Evolutionary conservation across 1,140 invertebrate genomes (phyloP), one percentile per base, ranked within the genome.

Genomic region (Saccostrea cuccullata): DNA sequence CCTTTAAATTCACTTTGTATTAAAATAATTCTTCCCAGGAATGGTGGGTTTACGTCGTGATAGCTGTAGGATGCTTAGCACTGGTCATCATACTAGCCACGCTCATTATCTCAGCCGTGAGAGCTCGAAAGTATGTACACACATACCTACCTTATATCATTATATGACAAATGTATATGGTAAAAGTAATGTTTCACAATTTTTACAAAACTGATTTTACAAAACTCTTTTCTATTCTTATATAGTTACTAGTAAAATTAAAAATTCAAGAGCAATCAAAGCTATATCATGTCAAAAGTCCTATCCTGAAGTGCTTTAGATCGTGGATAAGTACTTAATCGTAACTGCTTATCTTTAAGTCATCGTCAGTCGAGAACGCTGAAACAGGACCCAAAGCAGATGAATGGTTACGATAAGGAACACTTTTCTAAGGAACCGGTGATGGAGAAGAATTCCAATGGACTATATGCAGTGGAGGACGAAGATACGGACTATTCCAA

Each of bases 361-460:
- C 77, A 87, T 87, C 56, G 82, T 17, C 77, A 64, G 55, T 87
- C 86, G 15, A 84, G 82, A 70, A 87, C 86, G 3, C 58, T 87
- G 0, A 87, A 87, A 26, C 86, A 87, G 82, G 82, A 87, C n/a
- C 86, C 86, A 8, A 83, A 87, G 55, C 77, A 47, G 13, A 70
- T 87, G 17, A 83, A 84, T 82, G 86, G 77, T 0, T 87, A 60
- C 40, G 60, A 84, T n/a, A 87, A 87, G 26, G 86, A 87, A 26
- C 86, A 87, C 58, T 87, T 87, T 30, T 87, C 86, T 40, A 64
- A 58, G 20, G 86, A 82, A 12, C 86, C 86, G 0, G 86, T 64
- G 17, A 36, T 87, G n/a, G 86, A 87, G 23, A 87, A 87, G n/a
- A 83, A 82, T 55, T 77, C 77, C 13, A 87, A 87, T 23, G 86